phyloP scores from a whole-genome alignment of 2,797 vertebrate genomes.

The Poeciliopsis infans region DNA sequence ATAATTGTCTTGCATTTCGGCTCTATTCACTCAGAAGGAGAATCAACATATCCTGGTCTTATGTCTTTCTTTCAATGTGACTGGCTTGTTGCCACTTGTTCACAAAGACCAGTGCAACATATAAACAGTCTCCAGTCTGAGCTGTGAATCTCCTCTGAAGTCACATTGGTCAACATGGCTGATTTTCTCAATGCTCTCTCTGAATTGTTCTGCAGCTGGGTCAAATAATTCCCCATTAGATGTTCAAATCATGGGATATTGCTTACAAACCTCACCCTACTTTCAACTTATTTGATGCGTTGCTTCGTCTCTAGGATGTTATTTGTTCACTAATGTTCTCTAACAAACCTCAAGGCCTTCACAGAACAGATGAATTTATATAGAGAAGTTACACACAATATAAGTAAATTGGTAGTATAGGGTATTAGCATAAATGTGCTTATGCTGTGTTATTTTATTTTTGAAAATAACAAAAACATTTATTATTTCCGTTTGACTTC shows the following conservation, averaged over 20 bases:
- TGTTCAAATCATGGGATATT: background rate
- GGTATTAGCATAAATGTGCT: background rate
- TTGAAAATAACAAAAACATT: background rate
- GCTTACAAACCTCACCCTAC: background rate
- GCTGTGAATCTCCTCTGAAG: background rate
- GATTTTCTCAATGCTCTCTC: background rate
- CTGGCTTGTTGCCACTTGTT: background rate
- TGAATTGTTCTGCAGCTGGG: background rate
- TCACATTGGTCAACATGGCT: background rate
- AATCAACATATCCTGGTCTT: background rate
- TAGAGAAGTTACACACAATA: background rate
- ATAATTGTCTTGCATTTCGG: background rate
- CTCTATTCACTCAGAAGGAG: background rate
- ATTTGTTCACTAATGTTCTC: background rate
- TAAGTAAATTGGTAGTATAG: background rate
- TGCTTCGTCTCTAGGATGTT: background rate
- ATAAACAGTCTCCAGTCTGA: background rate
- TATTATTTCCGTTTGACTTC: background rate
- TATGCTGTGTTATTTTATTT: background rate
- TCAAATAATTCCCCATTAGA: background rate
- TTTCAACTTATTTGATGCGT: background rate
- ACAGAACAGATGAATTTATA: background rate
- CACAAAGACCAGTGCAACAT: background rate
- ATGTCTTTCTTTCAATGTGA: background rate
- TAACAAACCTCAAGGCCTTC: background rate